These are phyloP conservation scores for Cyanistes caeruleus DNA, from an alignment of 2,113 vertebrate species.

Conservation along the genomic window DNA sequence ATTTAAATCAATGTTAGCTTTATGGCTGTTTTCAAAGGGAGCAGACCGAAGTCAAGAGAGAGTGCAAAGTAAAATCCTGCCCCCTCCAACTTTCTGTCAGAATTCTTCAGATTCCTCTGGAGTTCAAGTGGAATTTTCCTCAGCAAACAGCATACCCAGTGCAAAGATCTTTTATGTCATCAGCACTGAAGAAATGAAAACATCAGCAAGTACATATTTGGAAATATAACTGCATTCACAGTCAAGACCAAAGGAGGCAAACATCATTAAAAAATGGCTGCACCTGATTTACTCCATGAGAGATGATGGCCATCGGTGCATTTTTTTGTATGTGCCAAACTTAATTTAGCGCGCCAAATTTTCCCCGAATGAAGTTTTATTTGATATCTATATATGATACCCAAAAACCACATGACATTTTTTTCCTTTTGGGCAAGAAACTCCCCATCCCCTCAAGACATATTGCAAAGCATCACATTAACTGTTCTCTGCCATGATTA, in stretches of 20 bases:
- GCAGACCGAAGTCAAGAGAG: slow-evolving; percentile 9
- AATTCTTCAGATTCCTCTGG: slow-evolving; percentile 55
- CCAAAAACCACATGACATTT: background rate
- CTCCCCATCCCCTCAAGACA: background rate
- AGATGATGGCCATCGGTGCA: rapidly evolving
- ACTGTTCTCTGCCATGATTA: background rate
- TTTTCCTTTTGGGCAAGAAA: background rate
- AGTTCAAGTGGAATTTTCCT: slow-evolving; percentile 71
- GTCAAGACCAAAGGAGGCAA: background rate
- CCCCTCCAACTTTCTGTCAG: slow-evolving; percentile 44
- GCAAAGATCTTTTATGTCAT: slow-evolving; percentile 52
- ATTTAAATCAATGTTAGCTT: slow-evolving; percentile 55
- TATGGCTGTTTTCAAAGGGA: slow-evolving; percentile 19
- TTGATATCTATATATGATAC: background rate
- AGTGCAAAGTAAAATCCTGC: slow-evolving; percentile 30
- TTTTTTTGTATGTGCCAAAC: background rate
- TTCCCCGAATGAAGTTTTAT: background rate
- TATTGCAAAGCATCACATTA: background rate
- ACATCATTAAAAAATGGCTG: background rate
- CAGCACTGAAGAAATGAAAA: slow-evolving; percentile 37
- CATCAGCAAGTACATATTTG: slow-evolving; percentile 62
- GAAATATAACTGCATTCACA: slow-evolving; percentile 27
- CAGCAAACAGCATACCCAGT: slow-evolving; percentile 21
- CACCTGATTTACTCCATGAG: background rate
- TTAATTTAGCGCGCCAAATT: background rate